Evolutionary conservation across 2,797 vertebrate genomes (phyloP).

Genomic region (Urophycis tenuis): DNA sequence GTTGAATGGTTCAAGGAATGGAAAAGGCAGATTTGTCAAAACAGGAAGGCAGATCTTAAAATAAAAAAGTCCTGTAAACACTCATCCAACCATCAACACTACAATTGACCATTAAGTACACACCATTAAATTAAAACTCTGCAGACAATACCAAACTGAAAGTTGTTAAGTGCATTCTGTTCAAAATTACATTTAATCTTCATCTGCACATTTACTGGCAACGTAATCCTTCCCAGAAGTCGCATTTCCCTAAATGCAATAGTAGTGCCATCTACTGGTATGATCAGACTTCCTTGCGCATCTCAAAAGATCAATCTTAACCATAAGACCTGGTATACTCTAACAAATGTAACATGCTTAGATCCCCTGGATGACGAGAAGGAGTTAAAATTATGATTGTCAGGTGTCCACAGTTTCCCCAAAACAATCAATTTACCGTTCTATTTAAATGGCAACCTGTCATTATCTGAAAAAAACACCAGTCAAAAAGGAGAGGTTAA

Average conservation of each 20-base stretch:
- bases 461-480: not conserved
- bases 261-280: constrained; percentile 48
- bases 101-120: constrained; percentile 27
- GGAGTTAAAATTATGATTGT: constrained; percentile 49
- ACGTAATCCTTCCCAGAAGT: constrained; percentile 7
- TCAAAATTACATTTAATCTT: constrained; percentile 31
- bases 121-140: constrained; percentile 18
- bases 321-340: constrained; percentile 9
- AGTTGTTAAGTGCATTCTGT: constrained; percentile 42
- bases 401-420: constrained; percentile 32
- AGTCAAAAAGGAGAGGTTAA: constrained; percentile 12
- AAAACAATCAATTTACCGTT: not conserved
- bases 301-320: constrained; percentile 21
- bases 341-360: constrained; percentile 16
- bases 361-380: constrained; percentile 24
- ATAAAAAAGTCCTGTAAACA: not conserved
- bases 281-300: not conserved
- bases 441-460: constrained; percentile 5
- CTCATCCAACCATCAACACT: constrained; percentile 7
- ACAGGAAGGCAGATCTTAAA: not conserved
- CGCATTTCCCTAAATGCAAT: constrained; percentile 23
- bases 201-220: constrained; percentile 30
- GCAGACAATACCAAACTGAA: constrained; percentile 26
- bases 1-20: not conserved
- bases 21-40: not conserved